Evolutionary conservation across 2,113 vertebrate genomes (phyloP), one percentile per base, ranked within the genome.

Genomic region (Calidris pygmaea): DNA sequence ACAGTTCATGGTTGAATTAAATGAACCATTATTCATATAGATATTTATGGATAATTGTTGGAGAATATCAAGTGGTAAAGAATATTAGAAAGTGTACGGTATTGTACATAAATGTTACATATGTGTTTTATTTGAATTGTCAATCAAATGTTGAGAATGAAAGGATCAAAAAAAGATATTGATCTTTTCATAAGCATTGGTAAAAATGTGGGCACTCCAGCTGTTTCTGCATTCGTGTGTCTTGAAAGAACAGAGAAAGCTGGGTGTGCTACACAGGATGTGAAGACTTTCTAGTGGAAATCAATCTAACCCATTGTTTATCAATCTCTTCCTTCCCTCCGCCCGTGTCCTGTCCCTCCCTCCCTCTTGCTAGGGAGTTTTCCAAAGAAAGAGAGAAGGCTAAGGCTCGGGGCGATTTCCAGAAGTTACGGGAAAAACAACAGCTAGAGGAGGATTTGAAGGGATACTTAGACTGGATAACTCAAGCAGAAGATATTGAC

Each of bases 391-490:
- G 99, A 77, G 99, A 99, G 97, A 99, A 99, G 92, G 99, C 99
- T 89, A 99, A 99, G 85, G 99, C 99, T 52, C 99, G 99, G 4
- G 99, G 99, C 0, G 99, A 99, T 97, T 99, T 99, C 97, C 99
- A 99, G 94, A 99, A 99, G 96, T 98, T 99, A 35, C 96, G 99
- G 87, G 99, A 99, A 96, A 99, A 99, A 86, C 99, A 99, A 81
- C 99, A 99, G 89, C 98, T 99, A 48, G 99, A 99, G 74, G 99
- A 99, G 82, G 99, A 99, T 95, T 98, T 99, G 94, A 99, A 99
- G 97, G 99, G 99, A 81, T 99, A 99, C 96, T 97, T 99, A 93
- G 99, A 99, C 98, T 99, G 99, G 99, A 99, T 99, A 98, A 99
- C 99, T 53, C 99, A 99, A 98, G 99, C 99, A 21, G 99, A 99